Percentiles rank a stretch among this genome's conserved stretches.
Evolutionary conservation across 2,113 vertebrate genomes (phyloP).

Genomic region (Microcebus tavaratra): DNA sequence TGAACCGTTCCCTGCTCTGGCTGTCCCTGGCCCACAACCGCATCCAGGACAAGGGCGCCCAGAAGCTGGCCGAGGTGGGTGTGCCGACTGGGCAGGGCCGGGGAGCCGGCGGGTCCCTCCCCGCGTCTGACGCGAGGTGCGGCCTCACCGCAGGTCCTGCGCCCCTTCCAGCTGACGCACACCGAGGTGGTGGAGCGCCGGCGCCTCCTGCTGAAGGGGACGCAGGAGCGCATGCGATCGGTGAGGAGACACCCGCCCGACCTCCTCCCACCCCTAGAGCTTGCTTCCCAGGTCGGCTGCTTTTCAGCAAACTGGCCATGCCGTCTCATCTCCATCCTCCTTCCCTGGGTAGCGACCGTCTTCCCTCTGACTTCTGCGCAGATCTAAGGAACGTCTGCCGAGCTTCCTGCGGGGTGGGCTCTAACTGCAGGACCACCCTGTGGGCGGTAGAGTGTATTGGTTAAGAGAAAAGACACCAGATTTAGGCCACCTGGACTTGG

Average conservation of each 20-base stretch:
- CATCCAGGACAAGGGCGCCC: constrained; percentile 89
- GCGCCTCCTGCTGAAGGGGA: constrained; percentile 80
- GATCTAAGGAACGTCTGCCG: not conserved
- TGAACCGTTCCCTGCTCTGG: constrained; percentile 89
- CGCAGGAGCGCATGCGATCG: constrained; percentile 71
- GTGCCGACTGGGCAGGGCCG: not conserved
- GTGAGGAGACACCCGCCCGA: constrained; percentile 56
- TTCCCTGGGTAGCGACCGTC: too few relatives aligned
- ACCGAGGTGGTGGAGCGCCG: constrained; percentile 89
- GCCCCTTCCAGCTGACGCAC: constrained; percentile 88
- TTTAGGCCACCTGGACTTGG: not conserved
- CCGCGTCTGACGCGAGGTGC: accelerated
- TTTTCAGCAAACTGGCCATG: not conserved
- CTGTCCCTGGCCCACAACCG: constrained; percentile 90
- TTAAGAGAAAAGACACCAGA: not conserved
- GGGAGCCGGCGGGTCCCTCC: accelerated
- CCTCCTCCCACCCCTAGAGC: not conserved
- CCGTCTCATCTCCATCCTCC: not conserved
- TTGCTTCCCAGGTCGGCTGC: not conserved
- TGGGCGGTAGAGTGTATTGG: not conserved
- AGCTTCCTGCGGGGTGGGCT: not conserved
- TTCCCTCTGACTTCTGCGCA: not conserved
- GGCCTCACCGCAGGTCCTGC: constrained; percentile 83
- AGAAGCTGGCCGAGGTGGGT: constrained; percentile 86
- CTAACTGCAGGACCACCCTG: not conserved